Evolutionary conservation across 2,113 vertebrate species (phyloP).

Genomic region (Microcebus ravelobensis): DNA sequence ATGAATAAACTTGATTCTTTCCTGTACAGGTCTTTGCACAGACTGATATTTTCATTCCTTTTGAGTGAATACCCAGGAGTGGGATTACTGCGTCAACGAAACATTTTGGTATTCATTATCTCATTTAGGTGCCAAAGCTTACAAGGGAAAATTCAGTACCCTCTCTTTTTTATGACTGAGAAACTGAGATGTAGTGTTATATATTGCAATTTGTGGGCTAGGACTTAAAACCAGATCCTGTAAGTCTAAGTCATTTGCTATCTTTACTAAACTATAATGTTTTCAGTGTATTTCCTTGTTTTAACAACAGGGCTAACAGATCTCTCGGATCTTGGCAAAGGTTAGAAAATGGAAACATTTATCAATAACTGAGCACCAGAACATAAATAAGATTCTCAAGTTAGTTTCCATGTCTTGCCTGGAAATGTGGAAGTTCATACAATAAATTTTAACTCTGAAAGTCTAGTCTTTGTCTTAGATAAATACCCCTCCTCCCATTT

Average conservation of each 20-base stretch:
- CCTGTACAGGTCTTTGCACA: background rate
- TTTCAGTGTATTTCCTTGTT: background rate
- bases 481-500: background rate
- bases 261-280: background rate
- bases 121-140: background rate
- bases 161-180: background rate
- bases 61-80: background rate
- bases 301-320: background rate
- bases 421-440: background rate
- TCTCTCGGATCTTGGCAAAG: conserved; percentile 8
- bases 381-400: conserved; percentile 49
- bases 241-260: background rate
- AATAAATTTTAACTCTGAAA: conserved; percentile 1
- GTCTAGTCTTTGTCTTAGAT: conserved; percentile 3
- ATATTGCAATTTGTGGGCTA: background rate
- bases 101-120: background rate
- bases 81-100: background rate
- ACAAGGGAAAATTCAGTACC: background rate
- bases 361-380: background rate
- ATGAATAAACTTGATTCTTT: background rate
- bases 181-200: background rate
- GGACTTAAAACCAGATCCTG: background rate
- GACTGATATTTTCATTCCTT: background rate
- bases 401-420: conserved; percentile 43
- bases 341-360: conserved; percentile 24